Evolutionary conservation across 2,797 vertebrate genomes (phyloP).

Genomic region (Amblyopsis hoosieri): DNA sequence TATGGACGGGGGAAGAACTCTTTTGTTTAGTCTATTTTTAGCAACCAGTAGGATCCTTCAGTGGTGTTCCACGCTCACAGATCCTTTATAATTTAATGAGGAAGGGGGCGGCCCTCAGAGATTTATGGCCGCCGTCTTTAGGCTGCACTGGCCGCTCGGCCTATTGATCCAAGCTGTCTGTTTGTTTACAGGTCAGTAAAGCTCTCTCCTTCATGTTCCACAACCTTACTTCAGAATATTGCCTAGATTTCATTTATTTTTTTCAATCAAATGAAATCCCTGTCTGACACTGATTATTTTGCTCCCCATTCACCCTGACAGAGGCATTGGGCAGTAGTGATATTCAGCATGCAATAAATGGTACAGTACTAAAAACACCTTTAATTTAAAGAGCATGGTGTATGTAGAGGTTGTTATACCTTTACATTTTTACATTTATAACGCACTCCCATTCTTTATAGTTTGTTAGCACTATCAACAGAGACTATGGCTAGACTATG

Average conservation of each 20-base stretch:
- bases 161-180: constrained; percentile 76
- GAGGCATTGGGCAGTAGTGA: constrained; percentile 9
- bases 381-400: not conserved
- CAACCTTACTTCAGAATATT: constrained; percentile 24
- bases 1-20: constrained; percentile 43
- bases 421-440: not conserved
- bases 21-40: constrained; percentile 80
- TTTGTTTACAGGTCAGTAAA: constrained; percentile 77
- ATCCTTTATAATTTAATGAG: constrained; percentile 83
- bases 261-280: constrained; percentile 44
- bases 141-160: constrained; percentile 56
- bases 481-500: constrained; percentile 6
- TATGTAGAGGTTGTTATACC: not conserved
- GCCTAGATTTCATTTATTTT: constrained; percentile 38
- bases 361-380: not conserved
- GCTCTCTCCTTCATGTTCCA: constrained; percentile 42
- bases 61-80: constrained; percentile 72
- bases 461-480: not conserved
- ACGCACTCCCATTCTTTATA: not conserved
- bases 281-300: constrained; percentile 32
- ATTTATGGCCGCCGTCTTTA: constrained; percentile 70
- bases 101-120: constrained; percentile 58
- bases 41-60: constrained; percentile 58
- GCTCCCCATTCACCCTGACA: constrained; percentile 17
- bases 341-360: not conserved